These are phyloP conservation scores for Rhagologus leucostigma DNA, from an alignment of 2,113 vertebrate species.

Conservation along the genomic window DNA sequence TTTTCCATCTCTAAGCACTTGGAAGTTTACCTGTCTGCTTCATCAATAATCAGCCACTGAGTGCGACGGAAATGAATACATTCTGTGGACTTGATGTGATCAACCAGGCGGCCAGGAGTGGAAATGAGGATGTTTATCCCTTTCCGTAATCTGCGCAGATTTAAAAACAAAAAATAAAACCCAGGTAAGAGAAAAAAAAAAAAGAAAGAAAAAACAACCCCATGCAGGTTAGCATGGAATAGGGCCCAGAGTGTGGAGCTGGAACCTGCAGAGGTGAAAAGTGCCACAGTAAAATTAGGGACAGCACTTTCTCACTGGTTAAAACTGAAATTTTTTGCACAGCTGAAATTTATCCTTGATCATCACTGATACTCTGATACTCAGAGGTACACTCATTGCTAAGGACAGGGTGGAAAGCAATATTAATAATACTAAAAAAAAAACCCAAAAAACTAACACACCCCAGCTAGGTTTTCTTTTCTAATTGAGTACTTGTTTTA, in stretches of 20 bases:
- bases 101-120: slow-evolving; percentile 92
- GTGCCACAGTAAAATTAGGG: neutral
- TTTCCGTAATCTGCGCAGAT: slow-evolving; percentile 83
- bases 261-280: neutral
- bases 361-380: neutral
- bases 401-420: neutral
- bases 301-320: neutral
- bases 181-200: neutral
- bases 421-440: neutral
- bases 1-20: neutral
- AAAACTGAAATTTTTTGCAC: neutral
- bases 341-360: neutral
- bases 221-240: neutral
- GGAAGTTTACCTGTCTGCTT: slow-evolving; percentile 88
- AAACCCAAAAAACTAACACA: neutral
- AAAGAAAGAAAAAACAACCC: neutral
- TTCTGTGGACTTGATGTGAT: slow-evolving; percentile 91
- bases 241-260: neutral
- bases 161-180: neutral
- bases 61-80: slow-evolving; percentile 82
- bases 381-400: neutral
- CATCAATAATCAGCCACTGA: slow-evolving; percentile 91
- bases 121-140: slow-evolving; percentile 95
- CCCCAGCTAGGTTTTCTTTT: neutral
- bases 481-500: neutral